Evolutionary conservation across 2,797 vertebrate genomes (phyloP).

Genomic region (Bradypodion ventrale): DNA sequence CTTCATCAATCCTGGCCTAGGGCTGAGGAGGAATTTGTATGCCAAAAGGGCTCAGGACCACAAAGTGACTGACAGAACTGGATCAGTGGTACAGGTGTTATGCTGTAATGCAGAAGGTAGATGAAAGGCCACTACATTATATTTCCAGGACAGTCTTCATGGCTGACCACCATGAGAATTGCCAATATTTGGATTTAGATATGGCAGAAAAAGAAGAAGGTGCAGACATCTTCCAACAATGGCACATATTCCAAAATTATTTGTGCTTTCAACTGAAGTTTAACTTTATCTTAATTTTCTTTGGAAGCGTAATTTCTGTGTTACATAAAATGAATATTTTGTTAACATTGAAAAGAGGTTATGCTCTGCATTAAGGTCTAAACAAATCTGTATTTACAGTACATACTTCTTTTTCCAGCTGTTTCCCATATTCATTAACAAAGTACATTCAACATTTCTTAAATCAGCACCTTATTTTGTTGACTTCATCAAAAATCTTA

Average conservation of each 20-base stretch:
- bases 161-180: too few relatives aligned
- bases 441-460: conserved; percentile 59
- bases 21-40: too few relatives aligned
- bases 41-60: too few relatives aligned
- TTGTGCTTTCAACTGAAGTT: conserved; percentile 13
- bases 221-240: conserved; percentile 28
- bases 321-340: conserved; percentile 43
- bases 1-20: too few relatives aligned
- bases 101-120: too few relatives aligned
- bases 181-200: too few relatives aligned
- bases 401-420: conserved; percentile 61
- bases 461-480: conserved; percentile 45
- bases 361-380: conserved; percentile 51
- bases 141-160: too few relatives aligned
- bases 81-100: too few relatives aligned
- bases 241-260: conserved; percentile 24
- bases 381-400: conserved; percentile 61
- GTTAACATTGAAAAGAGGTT: conserved; percentile 53
- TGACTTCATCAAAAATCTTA: conserved; percentile 37
- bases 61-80: too few relatives aligned
- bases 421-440: conserved; percentile 49
- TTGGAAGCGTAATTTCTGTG: conserved; percentile 23
- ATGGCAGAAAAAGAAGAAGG: too few relatives aligned
- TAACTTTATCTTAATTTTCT: conserved; percentile 27
- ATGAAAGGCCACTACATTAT: too few relatives aligned